Conservation (phyloP, 2,113 vertebrate species). For the Cettia cetti region DNA sequence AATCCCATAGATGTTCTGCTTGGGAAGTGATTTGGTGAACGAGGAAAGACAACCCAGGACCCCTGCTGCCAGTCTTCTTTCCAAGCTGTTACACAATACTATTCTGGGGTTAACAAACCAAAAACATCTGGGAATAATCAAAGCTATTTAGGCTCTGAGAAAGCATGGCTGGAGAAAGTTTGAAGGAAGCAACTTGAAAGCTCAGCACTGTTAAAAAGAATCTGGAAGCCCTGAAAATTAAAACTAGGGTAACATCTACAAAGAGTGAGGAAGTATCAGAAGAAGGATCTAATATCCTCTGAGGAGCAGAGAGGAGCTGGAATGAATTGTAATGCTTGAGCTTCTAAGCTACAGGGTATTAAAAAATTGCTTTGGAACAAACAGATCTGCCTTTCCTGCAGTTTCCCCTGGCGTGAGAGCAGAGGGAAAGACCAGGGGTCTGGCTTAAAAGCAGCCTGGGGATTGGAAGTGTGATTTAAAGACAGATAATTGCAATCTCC, state of each 20-base stretch:
- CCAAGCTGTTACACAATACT: neutral
- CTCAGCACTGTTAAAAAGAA: constrained; percentile 28
- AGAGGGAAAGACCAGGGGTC: neutral
- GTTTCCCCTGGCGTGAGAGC: constrained; percentile 3
- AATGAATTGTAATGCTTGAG: constrained; percentile 7
- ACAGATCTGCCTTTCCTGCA: neutral
- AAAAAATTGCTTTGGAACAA: constrained; percentile 18
- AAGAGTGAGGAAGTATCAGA: constrained; percentile 18
- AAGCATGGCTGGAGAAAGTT: constrained; percentile 45
- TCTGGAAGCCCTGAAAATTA: constrained; percentile 48
- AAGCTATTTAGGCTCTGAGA: constrained; percentile 39
- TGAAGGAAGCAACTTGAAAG: constrained; percentile 55
- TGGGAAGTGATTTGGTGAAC: neutral
- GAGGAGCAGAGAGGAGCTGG: neutral
- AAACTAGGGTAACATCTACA: constrained; percentile 40
- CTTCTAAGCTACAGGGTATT: constrained; percentile 22
- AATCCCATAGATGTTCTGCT: neutral
- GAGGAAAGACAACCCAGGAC: neutral
- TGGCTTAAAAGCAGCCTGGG: neutral
- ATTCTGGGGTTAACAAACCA: constrained; percentile 6
- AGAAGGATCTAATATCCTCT: constrained; percentile 29
- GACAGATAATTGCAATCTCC: neutral
- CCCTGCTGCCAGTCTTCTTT: neutral
- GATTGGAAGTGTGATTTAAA: neutral
- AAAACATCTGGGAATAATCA: constrained; percentile 52